Evolutionary conservation across 2,113 vertebrate species (phyloP).

Genomic region (Caretta caretta): DNA sequence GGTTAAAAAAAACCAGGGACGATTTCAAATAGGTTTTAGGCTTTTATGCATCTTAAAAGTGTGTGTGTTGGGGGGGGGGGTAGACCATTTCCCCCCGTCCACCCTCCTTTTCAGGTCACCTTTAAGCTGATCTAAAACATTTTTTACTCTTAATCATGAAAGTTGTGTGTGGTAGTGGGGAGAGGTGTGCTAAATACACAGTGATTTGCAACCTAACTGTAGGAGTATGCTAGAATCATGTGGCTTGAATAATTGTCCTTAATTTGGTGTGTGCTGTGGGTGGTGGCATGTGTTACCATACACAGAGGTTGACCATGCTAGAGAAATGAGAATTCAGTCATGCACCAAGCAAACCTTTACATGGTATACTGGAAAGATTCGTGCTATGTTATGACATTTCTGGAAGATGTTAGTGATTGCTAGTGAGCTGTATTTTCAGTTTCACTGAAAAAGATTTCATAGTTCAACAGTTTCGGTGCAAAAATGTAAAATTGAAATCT

Average conservation of each 20-base stretch:
- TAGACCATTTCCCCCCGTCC: not conserved
- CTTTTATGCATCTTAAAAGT: not conserved
- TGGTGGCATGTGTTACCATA: not conserved
- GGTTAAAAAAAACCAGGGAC: not conserved
- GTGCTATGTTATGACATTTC: not conserved
- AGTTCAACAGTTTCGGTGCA: not conserved
- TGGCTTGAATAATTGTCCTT: not conserved
- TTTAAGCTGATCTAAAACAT: not conserved
- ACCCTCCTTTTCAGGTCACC: not conserved
- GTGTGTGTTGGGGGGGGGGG: not conserved
- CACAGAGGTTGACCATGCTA: not conserved
- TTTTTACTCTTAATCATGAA: not conserved
- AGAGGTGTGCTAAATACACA: not conserved
- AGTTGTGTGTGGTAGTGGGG: not conserved
- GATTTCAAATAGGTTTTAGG: not conserved
- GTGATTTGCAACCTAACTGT: not conserved
- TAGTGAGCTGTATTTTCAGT: not conserved
- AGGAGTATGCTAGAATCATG: not conserved
- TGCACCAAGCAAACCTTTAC: not conserved
- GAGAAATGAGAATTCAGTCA: not conserved
- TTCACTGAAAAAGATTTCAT: not conserved
- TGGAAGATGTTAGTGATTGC: not conserved
- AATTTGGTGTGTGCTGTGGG: not conserved
- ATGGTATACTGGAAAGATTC: not conserved
- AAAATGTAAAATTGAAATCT: not conserved